Percentiles rank a stretch among this genome's conserved stretches.
Evolutionary conservation across 1,140 invertebrate genomes (phyloP).

Genomic region (Sitophilus oryzae): DNA sequence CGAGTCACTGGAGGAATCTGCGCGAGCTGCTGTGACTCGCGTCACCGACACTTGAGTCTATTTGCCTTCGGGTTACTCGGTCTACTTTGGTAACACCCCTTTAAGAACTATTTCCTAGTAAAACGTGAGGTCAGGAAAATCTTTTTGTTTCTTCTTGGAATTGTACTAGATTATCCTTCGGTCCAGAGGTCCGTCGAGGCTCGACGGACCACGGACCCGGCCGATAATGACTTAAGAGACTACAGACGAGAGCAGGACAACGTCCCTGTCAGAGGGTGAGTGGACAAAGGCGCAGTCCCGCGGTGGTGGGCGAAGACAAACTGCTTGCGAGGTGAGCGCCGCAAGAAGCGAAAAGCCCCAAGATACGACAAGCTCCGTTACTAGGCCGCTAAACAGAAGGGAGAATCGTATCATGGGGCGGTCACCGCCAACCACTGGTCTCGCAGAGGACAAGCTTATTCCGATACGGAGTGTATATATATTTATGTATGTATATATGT

Average conservation of each 20-base stretch:
- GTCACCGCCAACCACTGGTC: conserved; percentile 1
- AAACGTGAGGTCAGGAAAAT: conserved; percentile 24
- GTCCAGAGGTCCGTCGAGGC: conserved; percentile 4
- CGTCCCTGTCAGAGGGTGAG: conserved; percentile 16
- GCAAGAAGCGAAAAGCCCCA: not conserved
- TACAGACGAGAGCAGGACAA: not conserved
- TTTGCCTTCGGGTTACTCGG: conserved; percentile 16
- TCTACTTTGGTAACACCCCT: conserved; percentile 32
- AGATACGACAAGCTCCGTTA: not conserved
- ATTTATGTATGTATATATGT: conserved; percentile 18
- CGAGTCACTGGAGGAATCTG: conserved; percentile 23
- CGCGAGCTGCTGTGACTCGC: conserved; percentile 17
- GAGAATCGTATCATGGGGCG: not conserved
- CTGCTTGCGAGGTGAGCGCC: not conserved
- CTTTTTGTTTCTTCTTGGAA: conserved; percentile 21
- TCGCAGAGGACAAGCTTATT: conserved; percentile 23
- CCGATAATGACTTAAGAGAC: not conserved
- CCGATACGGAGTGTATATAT: conserved; percentile 40
- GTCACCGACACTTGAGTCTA: conserved; percentile 25
- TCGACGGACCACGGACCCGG: not conserved
- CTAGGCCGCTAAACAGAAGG: conserved; percentile 11
- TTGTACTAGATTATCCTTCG: conserved; percentile 22
- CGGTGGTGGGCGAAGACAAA: not conserved
- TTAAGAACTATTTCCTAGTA: conserved; percentile 26
- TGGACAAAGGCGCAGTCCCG: not conserved